A percentile compares a stretch with the other conserved stretches of the same genome.
These are phyloP conservation scores for Podarcis cretensis DNA, from an alignment of 2,113 vertebrate genomes.

Conservation along the genomic window DNA sequence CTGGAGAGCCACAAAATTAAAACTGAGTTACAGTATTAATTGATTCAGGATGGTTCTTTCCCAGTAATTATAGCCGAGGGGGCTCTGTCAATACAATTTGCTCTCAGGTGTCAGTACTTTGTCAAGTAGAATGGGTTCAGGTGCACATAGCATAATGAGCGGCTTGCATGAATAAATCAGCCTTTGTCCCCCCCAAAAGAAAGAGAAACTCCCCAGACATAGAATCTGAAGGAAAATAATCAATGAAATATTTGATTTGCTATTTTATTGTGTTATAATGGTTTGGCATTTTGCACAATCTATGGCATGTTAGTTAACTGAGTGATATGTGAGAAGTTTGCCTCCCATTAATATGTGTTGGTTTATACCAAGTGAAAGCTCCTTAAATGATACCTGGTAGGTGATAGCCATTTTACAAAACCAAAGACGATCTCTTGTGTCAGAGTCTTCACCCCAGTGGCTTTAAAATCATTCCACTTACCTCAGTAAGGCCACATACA, in stretches of 20 bases:
- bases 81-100: conserved; percentile 59
- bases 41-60: conserved; percentile 60
- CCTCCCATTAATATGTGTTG: background rate
- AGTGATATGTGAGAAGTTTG: background rate
- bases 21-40: conserved; percentile 62
- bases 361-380: background rate
- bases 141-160: conserved; percentile 32
- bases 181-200: conserved; percentile 5
- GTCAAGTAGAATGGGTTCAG: conserved; percentile 38
- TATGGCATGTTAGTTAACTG: no score
- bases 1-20: conserved; percentile 54
- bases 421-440: background rate
- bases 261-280: background rate
- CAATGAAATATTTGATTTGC: background rate
- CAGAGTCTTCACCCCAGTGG: background rate
- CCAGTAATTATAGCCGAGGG: conserved; percentile 51
- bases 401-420: background rate
- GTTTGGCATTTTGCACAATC: background rate
- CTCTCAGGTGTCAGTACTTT: conserved; percentile 40
- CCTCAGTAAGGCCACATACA: background rate
- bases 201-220: background rate
- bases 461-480: background rate
- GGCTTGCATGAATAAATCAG: conserved; percentile 8
- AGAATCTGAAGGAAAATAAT: background rate
- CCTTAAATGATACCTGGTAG: background rate